Conservation (phyloP, 64 coral and sea anemone genomes). For the Exaiptasia diaphana region DNA sequence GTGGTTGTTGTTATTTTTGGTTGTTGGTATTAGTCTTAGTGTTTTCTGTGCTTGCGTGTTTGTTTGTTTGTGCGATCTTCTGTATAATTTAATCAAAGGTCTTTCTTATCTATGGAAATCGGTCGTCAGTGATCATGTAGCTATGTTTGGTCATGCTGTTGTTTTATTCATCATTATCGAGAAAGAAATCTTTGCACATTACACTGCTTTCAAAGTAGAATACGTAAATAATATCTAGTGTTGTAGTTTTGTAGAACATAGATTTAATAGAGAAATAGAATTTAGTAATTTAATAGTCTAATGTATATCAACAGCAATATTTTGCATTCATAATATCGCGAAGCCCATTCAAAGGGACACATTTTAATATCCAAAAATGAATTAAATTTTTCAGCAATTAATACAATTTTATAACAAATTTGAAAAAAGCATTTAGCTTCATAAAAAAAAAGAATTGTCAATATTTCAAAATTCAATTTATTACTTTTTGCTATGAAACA, state of each 20-base stretch:
- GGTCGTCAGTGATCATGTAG: not conserved
- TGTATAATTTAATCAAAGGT: not conserved
- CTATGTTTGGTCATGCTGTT: not conserved
- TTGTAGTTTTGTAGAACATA: conserved; percentile 10
- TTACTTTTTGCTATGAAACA: too few species aligned
- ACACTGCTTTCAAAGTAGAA: not conserved
- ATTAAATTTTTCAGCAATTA: not conserved
- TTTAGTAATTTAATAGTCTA: not conserved
- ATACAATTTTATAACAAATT: conserved; percentile 8
- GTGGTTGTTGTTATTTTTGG: too few species aligned
- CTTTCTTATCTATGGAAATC: not conserved
- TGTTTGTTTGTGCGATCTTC: not conserved
- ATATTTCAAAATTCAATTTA: not conserved
- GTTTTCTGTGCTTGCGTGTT: too few species aligned
- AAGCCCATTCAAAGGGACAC: not conserved
- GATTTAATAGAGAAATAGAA: not conserved
- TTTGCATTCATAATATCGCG: not conserved
- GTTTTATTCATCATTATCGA: not conserved
- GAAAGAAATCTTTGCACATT: not conserved
- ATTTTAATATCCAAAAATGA: not conserved
- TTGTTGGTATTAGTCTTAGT: too few species aligned
- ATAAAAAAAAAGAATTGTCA: not conserved
- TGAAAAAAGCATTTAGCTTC: not conserved
- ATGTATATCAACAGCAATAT: not conserved
- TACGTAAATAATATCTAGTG: not conserved